These are phyloP conservation scores for Dryoscopus gambensis DNA, from an alignment of 2,113 vertebrate species.

Conservation along the genomic window DNA sequence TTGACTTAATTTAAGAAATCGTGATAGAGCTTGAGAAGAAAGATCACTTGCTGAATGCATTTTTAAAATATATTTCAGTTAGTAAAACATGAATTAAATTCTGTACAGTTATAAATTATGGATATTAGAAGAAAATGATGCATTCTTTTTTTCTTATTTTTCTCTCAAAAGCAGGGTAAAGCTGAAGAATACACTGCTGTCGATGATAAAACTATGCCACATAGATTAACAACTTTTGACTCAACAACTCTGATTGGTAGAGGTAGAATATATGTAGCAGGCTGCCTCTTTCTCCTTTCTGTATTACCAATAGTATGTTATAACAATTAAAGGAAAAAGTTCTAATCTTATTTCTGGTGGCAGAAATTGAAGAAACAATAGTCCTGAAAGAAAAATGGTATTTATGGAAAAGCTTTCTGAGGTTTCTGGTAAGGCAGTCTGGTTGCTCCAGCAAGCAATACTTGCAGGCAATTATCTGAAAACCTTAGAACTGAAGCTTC, in stretches of 20 bases:
- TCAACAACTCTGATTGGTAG: not conserved
- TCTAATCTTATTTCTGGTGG: not conserved
- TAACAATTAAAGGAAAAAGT: not conserved
- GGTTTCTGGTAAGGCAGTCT: not conserved
- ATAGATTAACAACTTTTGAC: not conserved
- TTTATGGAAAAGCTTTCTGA: constrained; percentile 17
- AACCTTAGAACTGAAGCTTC: not conserved
- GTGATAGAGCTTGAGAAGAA: not conserved
- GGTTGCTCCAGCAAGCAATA: not conserved
- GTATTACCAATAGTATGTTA: not conserved
- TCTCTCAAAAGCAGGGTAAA: not conserved
- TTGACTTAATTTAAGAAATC: not conserved
- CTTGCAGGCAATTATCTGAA: not conserved
- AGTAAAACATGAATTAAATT: not conserved
- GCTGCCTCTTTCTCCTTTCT: not conserved
- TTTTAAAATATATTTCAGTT: not conserved
- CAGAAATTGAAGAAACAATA: not conserved
- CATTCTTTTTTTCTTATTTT: not conserved
- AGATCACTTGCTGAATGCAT: not conserved
- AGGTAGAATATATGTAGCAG: not conserved
- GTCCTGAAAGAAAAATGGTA: not conserved
- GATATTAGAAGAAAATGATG: not conserved
- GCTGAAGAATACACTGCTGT: not conserved
- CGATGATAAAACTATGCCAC: not conserved
- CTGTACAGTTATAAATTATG: not conserved